Conservation (phyloP, 2,797 vertebrate species). For the Malacoraja senta region DNA sequence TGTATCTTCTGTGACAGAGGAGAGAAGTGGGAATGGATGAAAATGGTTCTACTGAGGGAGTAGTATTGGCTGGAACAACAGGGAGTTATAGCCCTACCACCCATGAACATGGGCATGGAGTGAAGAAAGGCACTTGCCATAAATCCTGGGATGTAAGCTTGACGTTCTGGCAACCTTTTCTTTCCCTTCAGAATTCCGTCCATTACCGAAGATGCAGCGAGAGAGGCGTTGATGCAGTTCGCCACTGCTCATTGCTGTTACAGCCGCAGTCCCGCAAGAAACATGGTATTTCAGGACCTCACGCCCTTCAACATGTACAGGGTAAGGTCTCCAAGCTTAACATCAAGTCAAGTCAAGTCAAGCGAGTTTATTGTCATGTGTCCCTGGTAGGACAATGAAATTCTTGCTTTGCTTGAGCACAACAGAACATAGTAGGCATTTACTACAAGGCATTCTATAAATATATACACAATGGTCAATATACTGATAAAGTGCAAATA, state of each 20-base stretch:
- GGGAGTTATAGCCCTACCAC: not conserved
- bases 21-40: too few species aligned
- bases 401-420: too few species aligned
- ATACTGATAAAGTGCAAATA: too few species aligned
- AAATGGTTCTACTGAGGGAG: not conserved
- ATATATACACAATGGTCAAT: too few species aligned
- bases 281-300: slow-evolving; percentile 32
- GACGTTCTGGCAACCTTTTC: not conserved
- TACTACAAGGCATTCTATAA: too few species aligned
- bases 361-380: too few species aligned
- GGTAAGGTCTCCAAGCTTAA: not conserved
- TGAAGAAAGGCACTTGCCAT: not conserved
- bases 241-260: slow-evolving; percentile 14
- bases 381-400: too few species aligned
- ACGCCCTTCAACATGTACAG: slow-evolving; percentile 32
- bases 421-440: too few species aligned
- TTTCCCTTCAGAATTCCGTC: slow-evolving; percentile 6
- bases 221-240: slow-evolving; percentile 8
- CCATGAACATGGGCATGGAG: not conserved
- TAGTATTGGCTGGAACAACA: not conserved
- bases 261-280: not conserved
- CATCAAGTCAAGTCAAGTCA: too few species aligned
- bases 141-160: not conserved
- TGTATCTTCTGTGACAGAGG: too few species aligned
- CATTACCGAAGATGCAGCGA: slow-evolving; percentile 27